A percentile compares a stretch with the other conserved stretches of the same genome.
phyloP scores from a whole-genome alignment of 2,888 invertebrate genomes.

The Lasioglossum lativentre region DNA sequence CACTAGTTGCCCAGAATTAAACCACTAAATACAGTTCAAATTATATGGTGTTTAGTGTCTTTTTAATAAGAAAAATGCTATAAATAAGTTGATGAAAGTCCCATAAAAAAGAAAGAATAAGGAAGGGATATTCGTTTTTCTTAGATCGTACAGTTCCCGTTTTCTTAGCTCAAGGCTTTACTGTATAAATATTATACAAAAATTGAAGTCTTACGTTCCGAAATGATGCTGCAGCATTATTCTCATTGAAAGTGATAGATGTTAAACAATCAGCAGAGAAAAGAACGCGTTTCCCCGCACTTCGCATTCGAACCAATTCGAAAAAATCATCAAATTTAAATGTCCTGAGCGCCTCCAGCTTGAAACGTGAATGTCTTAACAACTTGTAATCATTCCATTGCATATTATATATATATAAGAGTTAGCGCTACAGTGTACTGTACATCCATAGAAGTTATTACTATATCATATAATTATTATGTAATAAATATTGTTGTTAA shows the following conservation, averaged over 20 bases:
- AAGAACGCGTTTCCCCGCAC: no score
- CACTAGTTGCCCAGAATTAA: no score
- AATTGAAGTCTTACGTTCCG: conserved; percentile 30
- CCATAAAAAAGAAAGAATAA: no score
- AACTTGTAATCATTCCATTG: conserved; percentile 83
- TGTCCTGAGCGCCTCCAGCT: conserved; percentile 73
- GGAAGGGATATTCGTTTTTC: no score
- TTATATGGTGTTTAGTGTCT: no score
- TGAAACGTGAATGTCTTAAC: conserved; percentile 81
- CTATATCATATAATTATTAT: conserved; percentile 84
- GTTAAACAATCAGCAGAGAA: conserved; percentile 18
- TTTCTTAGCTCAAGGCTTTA: no score
- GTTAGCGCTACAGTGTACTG: conserved; percentile 83
- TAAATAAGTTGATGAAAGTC: no score
- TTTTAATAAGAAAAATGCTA: no score
- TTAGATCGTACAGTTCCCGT: no score
- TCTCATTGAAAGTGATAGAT: neutral
- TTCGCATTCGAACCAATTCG: no score
- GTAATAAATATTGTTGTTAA: conserved; percentile 85
- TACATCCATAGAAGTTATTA: conserved; percentile 84
- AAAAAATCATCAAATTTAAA: conserved; percentile 23
- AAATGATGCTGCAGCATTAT: conserved; percentile 36
- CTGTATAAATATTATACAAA: neutral
- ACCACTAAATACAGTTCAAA: no score
- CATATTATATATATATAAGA: conserved; percentile 80